Evolutionary conservation across 2,113 vertebrate species (phyloP).

Genomic region (Chaetodon auriga): DNA sequence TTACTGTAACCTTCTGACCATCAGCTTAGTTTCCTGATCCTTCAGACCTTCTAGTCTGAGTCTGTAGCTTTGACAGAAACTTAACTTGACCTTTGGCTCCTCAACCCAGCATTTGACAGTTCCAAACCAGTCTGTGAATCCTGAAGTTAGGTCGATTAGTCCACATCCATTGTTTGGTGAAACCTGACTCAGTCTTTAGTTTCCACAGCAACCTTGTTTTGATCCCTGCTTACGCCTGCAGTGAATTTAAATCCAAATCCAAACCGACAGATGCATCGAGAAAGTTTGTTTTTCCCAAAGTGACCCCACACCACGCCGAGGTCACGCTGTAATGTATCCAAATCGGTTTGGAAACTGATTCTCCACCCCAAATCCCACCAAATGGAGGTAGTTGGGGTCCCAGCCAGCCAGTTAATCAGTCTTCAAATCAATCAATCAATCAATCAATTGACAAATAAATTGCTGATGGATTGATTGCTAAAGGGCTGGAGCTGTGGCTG

Average conservation of each 20-base stretch:
- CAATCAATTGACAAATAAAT: constrained; percentile 46
- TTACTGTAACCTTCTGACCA: not conserved
- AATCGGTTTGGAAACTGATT: constrained; percentile 39
- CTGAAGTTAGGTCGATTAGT: constrained; percentile 13
- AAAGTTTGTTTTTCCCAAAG: constrained; percentile 25
- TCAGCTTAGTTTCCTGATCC: not conserved
- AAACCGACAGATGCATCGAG: constrained; percentile 40
- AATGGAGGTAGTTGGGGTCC: constrained; percentile 60
- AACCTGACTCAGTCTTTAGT: constrained; percentile 43
- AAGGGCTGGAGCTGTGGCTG: constrained; percentile 55
- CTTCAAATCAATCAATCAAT: constrained; percentile 58
- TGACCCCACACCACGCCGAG: constrained; percentile 9
- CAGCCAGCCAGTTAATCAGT: constrained; percentile 22
- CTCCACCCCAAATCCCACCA: constrained; percentile 32
- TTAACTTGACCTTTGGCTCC: constrained; percentile 31
- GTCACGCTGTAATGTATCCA: constrained; percentile 31
- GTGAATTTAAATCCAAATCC: constrained; percentile 42
- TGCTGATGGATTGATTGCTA: constrained; percentile 46
- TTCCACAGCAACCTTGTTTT: constrained; percentile 29
- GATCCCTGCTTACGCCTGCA: constrained; percentile 43
- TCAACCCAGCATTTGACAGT: constrained; percentile 4
- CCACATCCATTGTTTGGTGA: constrained; percentile 13
- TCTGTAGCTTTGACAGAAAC: not conserved
- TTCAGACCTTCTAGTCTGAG: not conserved
- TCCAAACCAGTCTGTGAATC: constrained; percentile 21